These are phyloP conservation scores for Labroides dimidiatus DNA, from an alignment of 2,797 vertebrate species.

Conservation along the genomic window DNA sequence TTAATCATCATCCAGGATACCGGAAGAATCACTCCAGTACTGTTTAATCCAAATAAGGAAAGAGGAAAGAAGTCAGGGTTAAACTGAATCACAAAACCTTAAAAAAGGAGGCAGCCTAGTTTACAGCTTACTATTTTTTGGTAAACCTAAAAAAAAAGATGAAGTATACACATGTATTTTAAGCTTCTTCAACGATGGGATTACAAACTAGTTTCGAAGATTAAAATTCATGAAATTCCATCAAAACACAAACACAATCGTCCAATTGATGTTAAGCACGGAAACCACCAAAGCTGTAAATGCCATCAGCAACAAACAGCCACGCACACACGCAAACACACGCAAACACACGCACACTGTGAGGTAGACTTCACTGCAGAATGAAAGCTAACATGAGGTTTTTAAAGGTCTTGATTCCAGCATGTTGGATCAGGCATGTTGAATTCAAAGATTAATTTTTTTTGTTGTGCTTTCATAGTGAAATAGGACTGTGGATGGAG, in stretches of 20 bases:
- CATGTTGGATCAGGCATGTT: background rate
- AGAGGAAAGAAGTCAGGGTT: slow-evolving; percentile 28
- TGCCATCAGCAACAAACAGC: background rate
- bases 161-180: slow-evolving; percentile 10
- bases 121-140: slow-evolving; percentile 34
- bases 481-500: no score
- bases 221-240: slow-evolving; percentile 16
- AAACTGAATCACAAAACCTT: slow-evolving; percentile 32
- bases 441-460: background rate
- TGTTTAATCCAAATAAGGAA: slow-evolving; percentile 41
- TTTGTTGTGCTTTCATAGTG: no score
- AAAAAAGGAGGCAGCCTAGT: slow-evolving; percentile 13
- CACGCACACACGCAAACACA: background rate
- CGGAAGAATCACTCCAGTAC: slow-evolving; percentile 18
- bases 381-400: no score
- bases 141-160: background rate
- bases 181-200: slow-evolving; percentile 25
- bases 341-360: background rate
- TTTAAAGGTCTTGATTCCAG: background rate
- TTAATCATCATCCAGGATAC: slow-evolving; percentile 61
- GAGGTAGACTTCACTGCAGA: background rate
- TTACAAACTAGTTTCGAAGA: slow-evolving; percentile 40
- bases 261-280: background rate
- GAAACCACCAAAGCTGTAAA: slow-evolving; percentile 5
- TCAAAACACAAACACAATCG: slow-evolving; percentile 11